Evolutionary conservation across 2,113 vertebrate genomes (phyloP), one percentile per base, ranked within the genome.

Genomic region (Eulemur rufifrons): DNA sequence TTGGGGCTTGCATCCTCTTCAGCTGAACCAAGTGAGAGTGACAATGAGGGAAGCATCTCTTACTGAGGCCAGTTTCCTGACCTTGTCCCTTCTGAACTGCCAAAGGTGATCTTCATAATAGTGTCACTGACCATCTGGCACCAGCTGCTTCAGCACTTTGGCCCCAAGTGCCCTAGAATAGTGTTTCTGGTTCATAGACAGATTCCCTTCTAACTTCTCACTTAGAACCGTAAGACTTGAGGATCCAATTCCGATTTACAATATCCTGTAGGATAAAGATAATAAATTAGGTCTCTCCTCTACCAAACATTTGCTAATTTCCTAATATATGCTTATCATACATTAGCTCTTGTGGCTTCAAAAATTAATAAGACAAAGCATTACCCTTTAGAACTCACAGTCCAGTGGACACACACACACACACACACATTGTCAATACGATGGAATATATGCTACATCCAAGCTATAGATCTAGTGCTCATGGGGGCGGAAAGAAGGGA

Each of bases 51-150:
- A 61, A 47, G 0, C 3, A 4, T 74, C 50, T 64, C 18, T 20
- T 39, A 6, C 7, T 32, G 18, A 81, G 21, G 23, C 23, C 63
- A n/a, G 5, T 32, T 50, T 56, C 20, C 14, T 39, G 4, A 39
- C 9, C 18, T 66, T 1, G 0, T 1, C 37, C 8, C 45, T 50
- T 84, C 54, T 61, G 15, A 85, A 17, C 11, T 37, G 4, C 13
- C 6, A 5, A 0, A 47, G 27, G 17, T 18, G 27, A 15, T 25
- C 3, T n/a, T 59, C 32, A 11, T 1, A 37, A 18, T 1, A 39
- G 32, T 47, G 23, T 2, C 34, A 1, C 6, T 69, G 42, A 42
- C 32, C 39, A 17, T 10, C 68, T 10, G 21, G 29, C 4, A 45
- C 8, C n/a, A 54, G 59, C 2, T 29, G 5, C 9, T 39, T 3